These are phyloP conservation scores for Pissodes strobi DNA, from an alignment of 1,140 invertebrate genomes.

Conservation along the genomic window DNA sequence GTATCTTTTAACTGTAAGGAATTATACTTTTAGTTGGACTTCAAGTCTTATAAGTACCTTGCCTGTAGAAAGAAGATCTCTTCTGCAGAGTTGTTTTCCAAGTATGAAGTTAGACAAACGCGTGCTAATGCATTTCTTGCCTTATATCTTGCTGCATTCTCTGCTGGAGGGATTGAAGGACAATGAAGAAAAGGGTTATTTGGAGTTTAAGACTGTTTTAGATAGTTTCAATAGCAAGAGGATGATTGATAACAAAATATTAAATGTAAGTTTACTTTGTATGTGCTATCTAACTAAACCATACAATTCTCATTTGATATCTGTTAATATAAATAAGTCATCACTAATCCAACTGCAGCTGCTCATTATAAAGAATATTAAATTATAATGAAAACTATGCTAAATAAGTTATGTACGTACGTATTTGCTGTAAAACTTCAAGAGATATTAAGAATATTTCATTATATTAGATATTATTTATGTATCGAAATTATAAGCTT, in stretches of 20 bases:
- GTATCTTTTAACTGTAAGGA: too few species aligned
- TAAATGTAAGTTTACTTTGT: conserved; percentile 40
- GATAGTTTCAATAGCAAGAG: conserved; percentile 43
- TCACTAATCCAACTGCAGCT: too few species aligned
- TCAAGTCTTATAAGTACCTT: conserved; percentile 64
- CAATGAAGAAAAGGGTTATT: conserved; percentile 54
- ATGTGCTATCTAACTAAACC: too few species aligned
- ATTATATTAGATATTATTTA: too few species aligned
- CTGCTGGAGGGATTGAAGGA: conserved; percentile 58
- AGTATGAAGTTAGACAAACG: conserved; percentile 71
- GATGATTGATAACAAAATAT: conserved; percentile 21
- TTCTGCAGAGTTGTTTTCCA: conserved; percentile 69
- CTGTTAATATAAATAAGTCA: too few species aligned
- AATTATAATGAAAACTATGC: too few species aligned
- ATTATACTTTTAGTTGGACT: conserved; percentile 63
- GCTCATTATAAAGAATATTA: too few species aligned
- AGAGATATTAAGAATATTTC: too few species aligned
- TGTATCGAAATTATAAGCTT: too few species aligned
- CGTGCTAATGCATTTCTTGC: conserved; percentile 72
- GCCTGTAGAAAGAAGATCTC: conserved; percentile 58
- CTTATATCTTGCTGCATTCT: conserved; percentile 69
- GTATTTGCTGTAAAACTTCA: too few species aligned
- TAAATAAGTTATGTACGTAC: too few species aligned
- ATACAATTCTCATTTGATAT: too few species aligned
- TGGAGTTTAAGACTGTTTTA: conserved; percentile 63